Percentiles rank a stretch among this genome's conserved stretches.
Conservation (phyloP, 2,888 invertebrate genomes). For the Brachypalpus laphriformis region DNA sequence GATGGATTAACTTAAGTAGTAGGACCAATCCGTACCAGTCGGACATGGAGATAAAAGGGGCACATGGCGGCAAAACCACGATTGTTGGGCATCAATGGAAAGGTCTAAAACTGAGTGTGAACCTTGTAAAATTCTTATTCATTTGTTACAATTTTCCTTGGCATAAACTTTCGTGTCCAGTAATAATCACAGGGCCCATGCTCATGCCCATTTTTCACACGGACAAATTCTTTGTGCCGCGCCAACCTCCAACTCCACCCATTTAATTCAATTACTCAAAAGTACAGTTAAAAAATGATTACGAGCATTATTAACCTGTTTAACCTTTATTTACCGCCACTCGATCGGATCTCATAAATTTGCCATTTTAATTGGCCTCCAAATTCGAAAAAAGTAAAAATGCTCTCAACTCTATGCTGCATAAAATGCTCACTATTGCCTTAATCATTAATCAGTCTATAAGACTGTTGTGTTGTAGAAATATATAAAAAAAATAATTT, state of each 20-base stretch:
- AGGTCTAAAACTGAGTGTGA: too few relatives aligned
- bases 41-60: too few relatives aligned
- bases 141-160: too few relatives aligned
- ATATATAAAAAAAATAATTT: slow-evolving; percentile 11
- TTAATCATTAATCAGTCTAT: slow-evolving; percentile 46
- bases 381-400: slow-evolving; percentile 26
- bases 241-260: slow-evolving; percentile 30
- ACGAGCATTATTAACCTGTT: slow-evolving; percentile 46
- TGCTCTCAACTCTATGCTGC: slow-evolving; percentile 1
- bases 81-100: too few relatives aligned
- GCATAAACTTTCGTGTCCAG: background rate
- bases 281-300: background rate
- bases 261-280: slow-evolving; percentile 34
- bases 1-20: too few relatives aligned
- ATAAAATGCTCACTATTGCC: slow-evolving; percentile 10
- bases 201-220: background rate
- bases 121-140: too few relatives aligned
- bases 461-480: background rate
- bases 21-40: too few relatives aligned
- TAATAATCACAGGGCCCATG: background rate
- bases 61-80: too few relatives aligned
- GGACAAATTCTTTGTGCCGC: background rate
- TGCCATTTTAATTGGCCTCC: slow-evolving; percentile 62
- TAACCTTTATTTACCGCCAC: slow-evolving; percentile 24
- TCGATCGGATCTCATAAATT: slow-evolving; percentile 32